Conservation (phyloP, 2,888 invertebrate species). For the Pachymerium ferrugineum region DNA sequence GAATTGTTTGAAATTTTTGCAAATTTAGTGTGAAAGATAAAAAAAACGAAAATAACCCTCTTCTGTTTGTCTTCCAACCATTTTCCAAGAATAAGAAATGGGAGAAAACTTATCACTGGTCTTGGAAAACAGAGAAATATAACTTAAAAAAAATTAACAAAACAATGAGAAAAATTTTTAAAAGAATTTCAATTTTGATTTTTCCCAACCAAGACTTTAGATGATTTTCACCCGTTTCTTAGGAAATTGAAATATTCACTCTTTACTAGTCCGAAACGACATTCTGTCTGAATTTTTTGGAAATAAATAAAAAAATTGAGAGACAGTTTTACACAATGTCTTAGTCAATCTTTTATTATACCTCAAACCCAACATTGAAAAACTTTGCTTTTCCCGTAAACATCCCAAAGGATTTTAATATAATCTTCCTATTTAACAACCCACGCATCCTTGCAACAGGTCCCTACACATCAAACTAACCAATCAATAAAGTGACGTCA, state of each 20-base stretch:
- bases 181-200: background rate
- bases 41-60: background rate
- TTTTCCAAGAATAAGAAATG: background rate
- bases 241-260: background rate
- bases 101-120: background rate
- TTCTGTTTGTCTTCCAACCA: slow-evolving; percentile 27
- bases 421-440: background rate
- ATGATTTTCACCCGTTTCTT: background rate
- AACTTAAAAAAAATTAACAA: background rate
- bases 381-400: background rate
- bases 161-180: background rate
- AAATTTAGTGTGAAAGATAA: slow-evolving; percentile 9
- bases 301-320: slow-evolving; percentile 12
- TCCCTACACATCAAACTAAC: background rate
- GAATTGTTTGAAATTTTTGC: background rate
- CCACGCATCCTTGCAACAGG: background rate
- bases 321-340: background rate
- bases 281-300: slow-evolving; percentile 23
- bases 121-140: background rate
- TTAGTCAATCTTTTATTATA: background rate
- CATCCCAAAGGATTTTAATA: too few species aligned
- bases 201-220: too few species aligned
- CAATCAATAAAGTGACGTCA: slow-evolving; percentile 20
- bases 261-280: slow-evolving; percentile 21
- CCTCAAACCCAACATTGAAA: background rate